phyloP scores from a whole-genome alignment of 2,888 invertebrate genomes.

The Nephrotoma appendiculata region DNA sequence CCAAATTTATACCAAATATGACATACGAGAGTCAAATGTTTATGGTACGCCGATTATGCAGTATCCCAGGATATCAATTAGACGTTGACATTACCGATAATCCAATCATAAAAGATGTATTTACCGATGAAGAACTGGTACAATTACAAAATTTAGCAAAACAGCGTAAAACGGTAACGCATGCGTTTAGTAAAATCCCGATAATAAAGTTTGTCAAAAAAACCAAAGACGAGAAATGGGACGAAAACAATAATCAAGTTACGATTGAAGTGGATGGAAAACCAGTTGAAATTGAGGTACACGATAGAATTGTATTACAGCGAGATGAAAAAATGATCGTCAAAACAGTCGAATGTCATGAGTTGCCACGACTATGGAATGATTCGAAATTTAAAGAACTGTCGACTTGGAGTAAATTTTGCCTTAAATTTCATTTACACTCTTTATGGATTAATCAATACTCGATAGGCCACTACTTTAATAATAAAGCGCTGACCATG shows the following conservation, averaged over 20 bases:
- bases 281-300: background rate
- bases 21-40: constrained; percentile 13
- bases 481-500: background rate
- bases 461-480: background rate
- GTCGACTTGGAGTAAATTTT: background rate
- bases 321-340: constrained; percentile 3
- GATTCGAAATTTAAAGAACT: constrained; percentile 7
- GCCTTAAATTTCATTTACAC: background rate
- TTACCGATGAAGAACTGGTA: constrained; percentile 11
- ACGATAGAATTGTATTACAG: background rate
- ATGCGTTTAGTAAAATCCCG: background rate
- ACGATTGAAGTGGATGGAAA: constrained; percentile 3
- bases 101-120: constrained; percentile 5
- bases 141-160: background rate
- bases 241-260: background rate
- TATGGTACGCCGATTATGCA: constrained; percentile 6
- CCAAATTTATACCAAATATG: constrained; percentile 8
- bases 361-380: background rate
- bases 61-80: constrained; percentile 15
- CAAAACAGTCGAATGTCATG: background rate
- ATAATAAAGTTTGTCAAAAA: background rate
- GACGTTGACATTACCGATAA: constrained; percentile 8
- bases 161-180: background rate
- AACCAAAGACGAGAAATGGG: background rate
- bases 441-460: background rate